Evolutionary conservation across 1,140 invertebrate genomes (phyloP).

Genomic region (Drosophila grimshawi): DNA sequence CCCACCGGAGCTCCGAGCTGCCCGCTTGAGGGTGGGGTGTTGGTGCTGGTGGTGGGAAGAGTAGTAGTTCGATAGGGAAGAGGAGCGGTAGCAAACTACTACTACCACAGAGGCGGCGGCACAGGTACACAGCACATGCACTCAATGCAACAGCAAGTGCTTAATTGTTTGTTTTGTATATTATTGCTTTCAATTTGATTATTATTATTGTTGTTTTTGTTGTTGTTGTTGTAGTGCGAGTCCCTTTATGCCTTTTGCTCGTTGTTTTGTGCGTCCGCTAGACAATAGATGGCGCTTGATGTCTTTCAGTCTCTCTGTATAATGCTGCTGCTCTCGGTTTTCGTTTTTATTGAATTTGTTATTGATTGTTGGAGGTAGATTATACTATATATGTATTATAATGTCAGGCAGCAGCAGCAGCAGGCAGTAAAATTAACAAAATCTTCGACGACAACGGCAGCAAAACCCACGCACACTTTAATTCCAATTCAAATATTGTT

Average conservation of each 20-base stretch:
- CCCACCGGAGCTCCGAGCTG: slow-evolving; percentile 14
- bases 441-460: slow-evolving; percentile 1
- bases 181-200: slow-evolving; percentile 7
- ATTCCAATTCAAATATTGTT: slow-evolving; percentile 1
- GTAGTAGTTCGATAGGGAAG: not conserved
- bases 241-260: slow-evolving; percentile 11
- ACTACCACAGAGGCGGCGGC: not conserved
- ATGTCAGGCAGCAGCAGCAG: slow-evolving; percentile 16
- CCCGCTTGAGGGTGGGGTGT: not conserved
- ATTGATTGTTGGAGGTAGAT: slow-evolving; percentile 43
- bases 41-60: not conserved
- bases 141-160: slow-evolving; percentile 7
- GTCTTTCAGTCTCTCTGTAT: slow-evolving; percentile 7
- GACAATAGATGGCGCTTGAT: slow-evolving; percentile 49
- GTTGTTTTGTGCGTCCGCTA: slow-evolving; percentile 20
- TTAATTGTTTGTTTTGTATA: not conserved
- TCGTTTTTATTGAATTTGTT: slow-evolving; percentile 13
- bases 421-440: slow-evolving; percentile 15
- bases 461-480: slow-evolving; percentile 5
- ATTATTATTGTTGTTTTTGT: slow-evolving; percentile 14
- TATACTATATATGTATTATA: slow-evolving; percentile 7
- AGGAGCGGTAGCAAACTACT: not conserved
- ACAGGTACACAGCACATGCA: slow-evolving; percentile 11
- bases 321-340: slow-evolving; percentile 18
- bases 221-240: not conserved